Percentiles rank a stretch among this genome's conserved stretches.
These are phyloP conservation scores for Connochaetes taurinus DNA, from an alignment of 2,113 vertebrate genomes.

Conservation along the genomic window DNA sequence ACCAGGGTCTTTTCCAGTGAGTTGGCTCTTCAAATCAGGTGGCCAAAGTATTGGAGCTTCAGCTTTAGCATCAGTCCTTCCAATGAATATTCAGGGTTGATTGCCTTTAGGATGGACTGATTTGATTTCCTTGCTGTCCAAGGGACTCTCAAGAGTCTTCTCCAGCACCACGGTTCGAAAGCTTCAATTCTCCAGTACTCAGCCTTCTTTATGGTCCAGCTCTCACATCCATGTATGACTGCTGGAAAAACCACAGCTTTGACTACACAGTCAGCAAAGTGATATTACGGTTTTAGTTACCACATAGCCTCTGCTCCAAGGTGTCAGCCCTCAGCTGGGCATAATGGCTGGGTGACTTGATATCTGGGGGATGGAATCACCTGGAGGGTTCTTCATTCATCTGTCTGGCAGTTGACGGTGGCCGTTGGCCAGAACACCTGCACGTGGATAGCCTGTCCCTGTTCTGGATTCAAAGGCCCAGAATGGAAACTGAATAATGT, in stretches of 20 bases:
- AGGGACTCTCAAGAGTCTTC: not conserved
- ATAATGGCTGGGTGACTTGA: not conserved
- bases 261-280: not conserved
- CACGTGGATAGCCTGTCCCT: fast-evolving
- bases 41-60: not conserved
- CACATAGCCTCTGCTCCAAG: not conserved
- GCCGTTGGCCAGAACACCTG: not conserved
- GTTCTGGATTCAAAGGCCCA: not conserved
- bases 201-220: not conserved
- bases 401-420: not conserved
- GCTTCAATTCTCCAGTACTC: not conserved
- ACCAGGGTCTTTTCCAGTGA: not conserved
- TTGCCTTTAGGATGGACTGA: not conserved
- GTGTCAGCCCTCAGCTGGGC: not conserved
- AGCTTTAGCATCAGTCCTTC: not conserved
- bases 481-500: not conserved
- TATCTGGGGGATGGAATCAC: not conserved
- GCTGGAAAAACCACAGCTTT: not conserved
- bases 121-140: not conserved
- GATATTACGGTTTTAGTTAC: not conserved
- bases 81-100: not conserved
- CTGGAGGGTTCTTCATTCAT: not conserved
- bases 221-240: not conserved
- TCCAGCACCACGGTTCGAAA: not conserved
- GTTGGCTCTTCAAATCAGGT: not conserved